Conservation (phyloP, 92 coral and sea anemone species). For the Galaxea fascicularis region DNA sequence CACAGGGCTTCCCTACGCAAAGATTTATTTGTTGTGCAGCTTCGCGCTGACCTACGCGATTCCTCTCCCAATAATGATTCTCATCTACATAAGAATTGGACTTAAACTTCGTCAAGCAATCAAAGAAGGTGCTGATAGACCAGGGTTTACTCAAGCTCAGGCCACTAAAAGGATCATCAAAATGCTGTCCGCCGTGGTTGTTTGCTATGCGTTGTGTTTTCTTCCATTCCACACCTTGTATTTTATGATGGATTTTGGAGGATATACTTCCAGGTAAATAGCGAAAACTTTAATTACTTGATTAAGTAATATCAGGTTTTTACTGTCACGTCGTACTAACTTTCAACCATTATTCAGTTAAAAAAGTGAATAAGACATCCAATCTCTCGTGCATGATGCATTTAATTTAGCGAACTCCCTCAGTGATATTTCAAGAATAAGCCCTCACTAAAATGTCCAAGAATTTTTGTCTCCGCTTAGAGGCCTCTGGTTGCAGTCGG, state of each 20-base stretch:
- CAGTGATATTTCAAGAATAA: too few species aligned
- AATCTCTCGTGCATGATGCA: too few species aligned
- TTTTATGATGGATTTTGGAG: conserved; percentile 74
- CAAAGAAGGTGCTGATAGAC: conserved; percentile 95
- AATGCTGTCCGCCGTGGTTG: conserved; percentile 91
- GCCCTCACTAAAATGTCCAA: too few species aligned
- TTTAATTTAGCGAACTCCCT: too few species aligned
- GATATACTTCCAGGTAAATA: conserved; percentile 51
- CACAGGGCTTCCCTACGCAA: conserved; percentile 37
- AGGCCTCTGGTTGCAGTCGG: too few species aligned
- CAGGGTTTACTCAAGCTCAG: conserved; percentile 93
- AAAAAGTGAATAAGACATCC: too few species aligned
- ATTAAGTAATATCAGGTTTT: too few species aligned
- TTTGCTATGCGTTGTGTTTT: conserved; percentile 91
- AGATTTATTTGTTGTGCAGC: conserved; percentile 64
- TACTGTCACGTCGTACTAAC: too few species aligned
- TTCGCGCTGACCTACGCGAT: conserved; percentile 92
- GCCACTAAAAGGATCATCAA: conserved; percentile 84
- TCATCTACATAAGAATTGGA: conserved; percentile 85
- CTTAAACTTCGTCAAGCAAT: conserved; percentile 87
- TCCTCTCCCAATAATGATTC: conserved; percentile 87
- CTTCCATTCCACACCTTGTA: conserved; percentile 84
- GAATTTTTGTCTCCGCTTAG: too few species aligned
- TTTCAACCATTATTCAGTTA: too few species aligned
- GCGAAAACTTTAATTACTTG: too few species aligned